Evolutionary conservation across 2,888 invertebrate genomes (phyloP).

Genomic region (Buathra laborator): DNA sequence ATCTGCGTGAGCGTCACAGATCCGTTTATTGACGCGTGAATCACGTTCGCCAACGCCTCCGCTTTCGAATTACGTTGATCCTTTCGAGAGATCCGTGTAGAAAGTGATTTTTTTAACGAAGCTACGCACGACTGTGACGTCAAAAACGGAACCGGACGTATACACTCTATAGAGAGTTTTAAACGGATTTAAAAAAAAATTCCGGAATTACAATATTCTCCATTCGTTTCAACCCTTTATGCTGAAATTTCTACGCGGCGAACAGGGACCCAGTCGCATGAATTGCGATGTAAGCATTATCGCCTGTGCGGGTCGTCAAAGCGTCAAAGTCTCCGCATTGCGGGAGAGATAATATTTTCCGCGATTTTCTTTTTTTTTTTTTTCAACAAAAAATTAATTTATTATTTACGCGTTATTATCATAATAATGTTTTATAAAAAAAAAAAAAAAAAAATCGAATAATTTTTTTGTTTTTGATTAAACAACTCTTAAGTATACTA

Average conservation of each 20-base stretch:
- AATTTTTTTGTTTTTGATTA: too few relatives aligned
- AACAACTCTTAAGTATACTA: not conserved
- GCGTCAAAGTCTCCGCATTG: slow-evolving; percentile 50
- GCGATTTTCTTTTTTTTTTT: too few relatives aligned
- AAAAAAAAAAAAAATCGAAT: not conserved
- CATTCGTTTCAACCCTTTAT: not conserved
- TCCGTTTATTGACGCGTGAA: slow-evolving; percentile 28
- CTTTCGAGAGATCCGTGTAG: slow-evolving; percentile 64
- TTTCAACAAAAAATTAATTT: not conserved
- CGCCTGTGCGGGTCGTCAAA: slow-evolving; percentile 31
- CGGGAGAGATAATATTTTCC: not conserved
- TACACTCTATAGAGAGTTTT: not conserved
- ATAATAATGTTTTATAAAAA: not conserved
- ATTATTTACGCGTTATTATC: not conserved
- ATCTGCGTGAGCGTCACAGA: slow-evolving; percentile 25
- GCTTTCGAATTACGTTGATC: slow-evolving; percentile 59
- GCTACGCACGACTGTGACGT: slow-evolving; percentile 22
- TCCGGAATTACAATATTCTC: not conserved
- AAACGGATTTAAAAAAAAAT: not conserved
- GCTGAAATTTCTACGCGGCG: not conserved
- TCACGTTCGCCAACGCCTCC: slow-evolving; percentile 48
- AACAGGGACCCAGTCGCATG: not conserved
- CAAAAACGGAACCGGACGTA: slow-evolving; percentile 69
- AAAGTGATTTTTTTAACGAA: slow-evolving; percentile 65
- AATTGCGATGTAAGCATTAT: not conserved